These are phyloP conservation scores for Mirza zaza DNA, from an alignment of 2,113 vertebrate genomes.

Conservation along the genomic window DNA sequence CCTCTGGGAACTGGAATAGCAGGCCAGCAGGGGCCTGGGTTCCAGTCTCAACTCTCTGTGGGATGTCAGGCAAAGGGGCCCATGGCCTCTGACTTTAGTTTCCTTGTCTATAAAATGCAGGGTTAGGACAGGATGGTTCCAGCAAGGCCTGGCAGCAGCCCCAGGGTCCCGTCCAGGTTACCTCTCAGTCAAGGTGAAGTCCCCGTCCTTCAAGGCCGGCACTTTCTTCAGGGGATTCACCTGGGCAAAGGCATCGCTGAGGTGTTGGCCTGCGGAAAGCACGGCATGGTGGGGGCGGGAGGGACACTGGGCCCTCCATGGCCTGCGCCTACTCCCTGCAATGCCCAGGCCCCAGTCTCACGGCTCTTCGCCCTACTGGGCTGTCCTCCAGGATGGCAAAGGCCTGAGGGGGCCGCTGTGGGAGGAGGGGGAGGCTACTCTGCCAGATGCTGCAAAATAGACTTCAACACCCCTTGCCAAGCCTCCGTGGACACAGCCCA, in stretches of 20 bases:
- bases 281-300: background rate
- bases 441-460: background rate
- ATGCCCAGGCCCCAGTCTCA: background rate
- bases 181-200: slow-evolving; percentile 92
- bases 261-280: slow-evolving; percentile 86
- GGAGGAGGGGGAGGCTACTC: background rate
- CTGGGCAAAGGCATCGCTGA: slow-evolving; percentile 86
- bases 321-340: background rate
- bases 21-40: no score
- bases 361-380: background rate
- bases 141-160: background rate
- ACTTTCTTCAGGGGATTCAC: slow-evolving; percentile 87
- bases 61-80: background rate
- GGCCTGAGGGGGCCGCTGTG: background rate
- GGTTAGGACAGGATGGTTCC: background rate
- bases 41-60: background rate
- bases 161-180: slow-evolving; percentile 45
- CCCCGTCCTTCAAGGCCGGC: slow-evolving; percentile 91
- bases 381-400: background rate
- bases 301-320: background rate
- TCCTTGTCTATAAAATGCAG: background rate
- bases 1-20: background rate
- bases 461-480: background rate
- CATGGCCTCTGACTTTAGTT: background rate
- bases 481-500: background rate